phyloP scores from a whole-genome alignment of 2,113 vertebrate genomes.

The Cyanoliseus patagonus region DNA sequence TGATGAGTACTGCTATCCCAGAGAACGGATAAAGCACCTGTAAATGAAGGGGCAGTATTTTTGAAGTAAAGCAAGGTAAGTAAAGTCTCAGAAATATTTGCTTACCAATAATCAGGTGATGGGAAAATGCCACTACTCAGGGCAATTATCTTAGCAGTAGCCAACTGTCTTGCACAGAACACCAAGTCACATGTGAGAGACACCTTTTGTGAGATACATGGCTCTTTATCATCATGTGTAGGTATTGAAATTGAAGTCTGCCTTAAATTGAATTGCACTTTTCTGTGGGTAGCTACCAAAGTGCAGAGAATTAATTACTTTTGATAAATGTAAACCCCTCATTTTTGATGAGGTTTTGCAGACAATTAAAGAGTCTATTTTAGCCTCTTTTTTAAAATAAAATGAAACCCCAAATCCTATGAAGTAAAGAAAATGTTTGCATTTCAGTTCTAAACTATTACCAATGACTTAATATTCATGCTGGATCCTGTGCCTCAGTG shows the following conservation, averaged over 20 bases:
- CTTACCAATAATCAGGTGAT: background rate
- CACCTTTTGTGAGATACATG: background rate
- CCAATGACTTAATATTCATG: background rate
- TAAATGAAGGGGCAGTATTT: background rate
- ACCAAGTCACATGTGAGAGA: background rate
- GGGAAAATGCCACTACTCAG: background rate
- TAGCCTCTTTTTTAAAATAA: background rate
- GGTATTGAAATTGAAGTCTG: background rate
- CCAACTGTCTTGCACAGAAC: background rate
- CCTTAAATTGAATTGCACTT: background rate
- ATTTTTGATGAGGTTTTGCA: background rate
- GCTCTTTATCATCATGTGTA: background rate
- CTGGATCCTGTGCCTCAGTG: background rate
- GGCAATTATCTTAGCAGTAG: background rate
- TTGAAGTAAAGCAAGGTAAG: background rate
- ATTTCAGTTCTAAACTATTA: background rate
- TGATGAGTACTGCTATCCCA: background rate
- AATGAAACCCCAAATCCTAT: background rate
- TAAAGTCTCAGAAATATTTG: background rate
- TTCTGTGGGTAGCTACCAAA: background rate
- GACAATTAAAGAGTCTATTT: background rate
- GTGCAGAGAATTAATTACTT: background rate
- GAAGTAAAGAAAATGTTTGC: background rate
- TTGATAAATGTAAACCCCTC: background rate
- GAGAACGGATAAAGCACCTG: background rate